Evolutionary conservation across 1,140 invertebrate genomes (phyloP).

Genomic region (Ceratoteleas bidentatus): DNA sequence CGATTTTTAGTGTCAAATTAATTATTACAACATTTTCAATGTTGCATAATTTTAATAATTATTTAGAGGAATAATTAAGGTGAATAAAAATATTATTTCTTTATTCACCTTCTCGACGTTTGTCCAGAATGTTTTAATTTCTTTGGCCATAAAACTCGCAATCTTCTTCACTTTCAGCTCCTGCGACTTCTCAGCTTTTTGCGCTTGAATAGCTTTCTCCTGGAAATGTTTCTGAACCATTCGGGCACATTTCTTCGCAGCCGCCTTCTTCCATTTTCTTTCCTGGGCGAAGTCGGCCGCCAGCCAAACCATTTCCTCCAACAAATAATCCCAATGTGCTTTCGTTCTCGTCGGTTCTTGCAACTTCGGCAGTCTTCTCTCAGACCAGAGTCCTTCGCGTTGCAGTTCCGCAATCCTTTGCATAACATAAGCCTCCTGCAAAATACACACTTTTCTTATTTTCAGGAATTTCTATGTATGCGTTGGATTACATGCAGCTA

Average conservation of each 20-base stretch:
- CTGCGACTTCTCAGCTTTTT: conserved; percentile 95
- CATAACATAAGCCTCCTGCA: conserved; percentile 94
- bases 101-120: conserved; percentile 94
- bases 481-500: no score
- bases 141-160: conserved; percentile 94
- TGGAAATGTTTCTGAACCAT: conserved; percentile 98
- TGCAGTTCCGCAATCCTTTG: conserved; percentile 93
- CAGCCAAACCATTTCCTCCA: conserved; percentile 99
- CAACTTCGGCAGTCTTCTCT: conserved; percentile 94
- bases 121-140: conserved; percentile 96
- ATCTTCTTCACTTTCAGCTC: conserved; percentile 92
- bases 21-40: no score
- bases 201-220: conserved; percentile 93
- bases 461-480: no score
- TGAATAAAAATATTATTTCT: no score
- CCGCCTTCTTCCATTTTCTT: conserved; percentile 97
- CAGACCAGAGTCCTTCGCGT: conserved; percentile 95
- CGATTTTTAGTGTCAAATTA: no score
- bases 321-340: conserved; percentile 99
- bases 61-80: conserved; percentile 23
- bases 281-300: conserved; percentile 98
- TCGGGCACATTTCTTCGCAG: conserved; percentile 94
- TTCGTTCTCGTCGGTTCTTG: conserved; percentile 94
- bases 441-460: neutral
- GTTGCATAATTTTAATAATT: no score